These are phyloP conservation scores for Semnornis frantzii DNA, from an alignment of 2,113 vertebrate genomes.

Conservation along the genomic window DNA sequence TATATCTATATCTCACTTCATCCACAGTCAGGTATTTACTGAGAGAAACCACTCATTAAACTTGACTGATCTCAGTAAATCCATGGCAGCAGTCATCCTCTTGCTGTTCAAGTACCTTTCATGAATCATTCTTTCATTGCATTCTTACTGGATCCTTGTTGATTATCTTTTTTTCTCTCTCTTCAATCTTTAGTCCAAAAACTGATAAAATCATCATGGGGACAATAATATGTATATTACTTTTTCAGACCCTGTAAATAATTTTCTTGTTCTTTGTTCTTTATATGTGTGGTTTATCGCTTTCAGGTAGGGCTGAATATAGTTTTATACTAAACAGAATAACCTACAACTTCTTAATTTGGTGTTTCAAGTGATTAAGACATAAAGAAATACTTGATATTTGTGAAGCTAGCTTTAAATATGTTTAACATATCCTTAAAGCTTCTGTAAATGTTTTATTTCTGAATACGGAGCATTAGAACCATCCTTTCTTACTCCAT, in stretches of 20 bases:
- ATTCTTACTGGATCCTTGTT: not conserved
- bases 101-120: not conserved
- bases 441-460: not conserved
- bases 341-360: not conserved
- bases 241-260: not conserved
- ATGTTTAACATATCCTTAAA: not conserved
- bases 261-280: not conserved
- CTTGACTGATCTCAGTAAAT: not conserved
- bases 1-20: no score
- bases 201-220: not conserved
- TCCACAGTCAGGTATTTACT: not conserved
- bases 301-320: not conserved
- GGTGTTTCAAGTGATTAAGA: not conserved
- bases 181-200: not conserved
- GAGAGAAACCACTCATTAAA: not conserved
- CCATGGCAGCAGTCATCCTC: not conserved
- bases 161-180: not conserved
- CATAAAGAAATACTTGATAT: not conserved
- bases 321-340: not conserved
- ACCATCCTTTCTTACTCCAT: not conserved
- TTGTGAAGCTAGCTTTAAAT: not conserved
- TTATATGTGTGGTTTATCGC: not conserved
- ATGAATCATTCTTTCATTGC: not conserved
- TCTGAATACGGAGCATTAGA: not conserved
- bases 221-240: not conserved